Evolutionary conservation across 2,113 vertebrate genomes (phyloP).

Genomic region (Buteo buteo): DNA sequence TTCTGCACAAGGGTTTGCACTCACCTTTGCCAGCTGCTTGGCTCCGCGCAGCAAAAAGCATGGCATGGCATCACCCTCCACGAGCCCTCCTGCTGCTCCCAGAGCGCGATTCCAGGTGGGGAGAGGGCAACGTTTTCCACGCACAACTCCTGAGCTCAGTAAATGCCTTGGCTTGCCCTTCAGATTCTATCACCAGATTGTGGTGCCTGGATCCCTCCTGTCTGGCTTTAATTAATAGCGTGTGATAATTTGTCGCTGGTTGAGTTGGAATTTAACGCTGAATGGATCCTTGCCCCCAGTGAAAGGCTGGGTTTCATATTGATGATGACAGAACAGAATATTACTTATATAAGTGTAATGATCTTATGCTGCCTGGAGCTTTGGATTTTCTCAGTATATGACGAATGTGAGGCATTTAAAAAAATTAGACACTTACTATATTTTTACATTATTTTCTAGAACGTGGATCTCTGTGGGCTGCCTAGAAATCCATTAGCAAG

Average conservation of each 20-base stretch:
- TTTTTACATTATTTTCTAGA: slow-evolving; percentile 44
- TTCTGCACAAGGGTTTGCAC: too few relatives aligned
- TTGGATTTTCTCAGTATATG: slow-evolving; percentile 8
- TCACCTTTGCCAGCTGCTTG: too few relatives aligned
- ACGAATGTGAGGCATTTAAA: slow-evolving; percentile 2
- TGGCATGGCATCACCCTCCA: too few relatives aligned
- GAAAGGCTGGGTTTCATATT: background rate
- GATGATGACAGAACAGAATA: background rate
- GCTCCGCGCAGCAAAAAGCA: too few relatives aligned
- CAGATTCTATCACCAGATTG: background rate
- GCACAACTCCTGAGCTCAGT: accelerated
- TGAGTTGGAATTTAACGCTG: background rate
- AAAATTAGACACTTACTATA: background rate
- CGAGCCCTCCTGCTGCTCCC: background rate
- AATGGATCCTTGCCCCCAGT: background rate
- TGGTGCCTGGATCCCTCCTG: background rate
- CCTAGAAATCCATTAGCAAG: slow-evolving; percentile 51
- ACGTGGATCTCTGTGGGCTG: background rate
- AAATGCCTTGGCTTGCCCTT: background rate
- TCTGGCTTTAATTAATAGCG: background rate
- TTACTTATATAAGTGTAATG: background rate
- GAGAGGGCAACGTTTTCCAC: background rate
- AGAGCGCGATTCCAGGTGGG: accelerated
- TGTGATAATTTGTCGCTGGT: background rate
- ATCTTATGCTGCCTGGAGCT: background rate